Percentiles rank a stretch among this genome's conserved stretches.
phyloP scores from a whole-genome alignment of 2,888 invertebrate genomes.

The Netelia fuscicornis region DNA sequence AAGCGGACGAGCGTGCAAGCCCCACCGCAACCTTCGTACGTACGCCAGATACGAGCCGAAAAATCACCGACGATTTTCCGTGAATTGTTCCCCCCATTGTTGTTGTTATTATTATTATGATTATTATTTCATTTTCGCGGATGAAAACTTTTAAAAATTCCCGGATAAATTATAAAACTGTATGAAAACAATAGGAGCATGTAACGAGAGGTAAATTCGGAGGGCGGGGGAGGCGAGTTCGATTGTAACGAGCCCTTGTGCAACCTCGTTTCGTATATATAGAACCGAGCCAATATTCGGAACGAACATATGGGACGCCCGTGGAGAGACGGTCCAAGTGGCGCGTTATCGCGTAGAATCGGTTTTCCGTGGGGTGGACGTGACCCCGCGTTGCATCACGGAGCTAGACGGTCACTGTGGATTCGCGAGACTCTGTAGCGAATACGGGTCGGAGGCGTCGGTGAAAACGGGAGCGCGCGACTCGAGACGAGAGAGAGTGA shows the following conservation, averaged over 20 bases:
- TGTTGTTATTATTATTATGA: not conserved
- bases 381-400: conserved; percentile 11
- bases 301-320: not conserved
- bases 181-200: no score
- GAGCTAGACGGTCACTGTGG: not conserved
- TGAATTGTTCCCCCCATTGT: not conserved
- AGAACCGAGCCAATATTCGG: conserved; percentile 4
- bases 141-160: no score
- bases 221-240: not conserved
- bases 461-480: not conserved
- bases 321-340: conserved; percentile 12
- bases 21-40: not conserved
- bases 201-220: not conserved
- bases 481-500: conserved; percentile 9
- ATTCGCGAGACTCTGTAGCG: not conserved
- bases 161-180: no score
- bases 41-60: not conserved
- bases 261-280: not conserved
- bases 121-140: not conserved
- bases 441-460: not conserved
- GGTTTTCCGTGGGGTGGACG: conserved; percentile 41
- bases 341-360: conserved; percentile 12
- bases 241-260: not conserved
- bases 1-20: not conserved
- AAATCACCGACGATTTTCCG: not conserved